phyloP scores from a whole-genome alignment of 2,113 vertebrate species.

The Lichenostomus cassidix region DNA sequence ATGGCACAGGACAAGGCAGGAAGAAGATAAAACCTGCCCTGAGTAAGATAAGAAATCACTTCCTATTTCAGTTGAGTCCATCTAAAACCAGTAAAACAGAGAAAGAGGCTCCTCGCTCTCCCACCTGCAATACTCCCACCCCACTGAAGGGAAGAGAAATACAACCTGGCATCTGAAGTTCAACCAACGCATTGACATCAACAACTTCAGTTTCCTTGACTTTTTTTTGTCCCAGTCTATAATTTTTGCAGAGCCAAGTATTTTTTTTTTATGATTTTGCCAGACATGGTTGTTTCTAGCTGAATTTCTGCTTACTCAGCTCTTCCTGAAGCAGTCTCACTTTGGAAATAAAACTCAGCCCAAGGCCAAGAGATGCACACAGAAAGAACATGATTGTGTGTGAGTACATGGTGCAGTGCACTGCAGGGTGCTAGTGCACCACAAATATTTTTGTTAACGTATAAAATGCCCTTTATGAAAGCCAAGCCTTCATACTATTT shows the following conservation, averaged over 20 bases:
- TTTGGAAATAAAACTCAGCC: background rate
- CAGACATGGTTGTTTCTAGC: background rate
- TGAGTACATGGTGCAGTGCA: background rate
- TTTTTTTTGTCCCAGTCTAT: no score
- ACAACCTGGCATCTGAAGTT: background rate
- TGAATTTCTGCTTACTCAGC: background rate
- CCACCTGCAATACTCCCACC: background rate
- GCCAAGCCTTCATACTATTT: background rate
- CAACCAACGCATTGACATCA: background rate
- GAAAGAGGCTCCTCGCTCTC: background rate
- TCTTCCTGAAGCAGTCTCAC: background rate
- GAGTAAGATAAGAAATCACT: background rate
- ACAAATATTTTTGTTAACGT: background rate
- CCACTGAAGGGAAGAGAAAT: background rate
- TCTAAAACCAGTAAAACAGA: background rate
- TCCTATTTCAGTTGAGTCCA: background rate
- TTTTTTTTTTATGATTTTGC: background rate
- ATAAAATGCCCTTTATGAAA: background rate
- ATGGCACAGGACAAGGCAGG: background rate
- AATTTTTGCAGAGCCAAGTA: background rate
- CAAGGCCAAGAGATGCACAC: background rate
- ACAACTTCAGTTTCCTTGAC: rapidly evolving
- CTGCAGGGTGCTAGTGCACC: background rate
- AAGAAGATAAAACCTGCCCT: slow-evolving; percentile 1
- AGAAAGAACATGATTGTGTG: background rate